Percentiles rank a stretch among this genome's conserved stretches.
Conservation (phyloP, 2,888 invertebrate genomes). For the Lamproptera curius region DNA sequence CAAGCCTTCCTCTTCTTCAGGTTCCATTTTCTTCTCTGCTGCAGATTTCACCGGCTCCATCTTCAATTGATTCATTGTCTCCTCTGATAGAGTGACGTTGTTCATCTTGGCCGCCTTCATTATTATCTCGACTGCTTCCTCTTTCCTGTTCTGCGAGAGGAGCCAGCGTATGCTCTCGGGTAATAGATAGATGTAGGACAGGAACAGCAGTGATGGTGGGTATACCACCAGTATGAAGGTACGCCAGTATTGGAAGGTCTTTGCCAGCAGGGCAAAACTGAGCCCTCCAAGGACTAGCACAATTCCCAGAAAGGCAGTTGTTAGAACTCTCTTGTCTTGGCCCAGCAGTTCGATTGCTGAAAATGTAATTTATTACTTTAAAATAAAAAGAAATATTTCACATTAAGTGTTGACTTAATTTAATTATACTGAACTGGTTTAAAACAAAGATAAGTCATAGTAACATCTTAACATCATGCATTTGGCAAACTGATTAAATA, state of each 20-base stretch:
- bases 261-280: slow-evolving; percentile 82
- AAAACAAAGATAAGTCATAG: no score
- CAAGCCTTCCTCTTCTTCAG: slow-evolving; percentile 41
- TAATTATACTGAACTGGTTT: no score
- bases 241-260: slow-evolving; percentile 84
- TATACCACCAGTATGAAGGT: slow-evolving; percentile 82
- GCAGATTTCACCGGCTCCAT: slow-evolving; percentile 46
- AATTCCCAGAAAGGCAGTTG: slow-evolving; percentile 63
- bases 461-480: no score
- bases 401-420: no score
- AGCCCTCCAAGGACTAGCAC: slow-evolving; percentile 84
- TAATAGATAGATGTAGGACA: slow-evolving; percentile 83
- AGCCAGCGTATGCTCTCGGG: slow-evolving; percentile 90
- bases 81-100: slow-evolving; percentile 63
- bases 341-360: slow-evolving; percentile 66
- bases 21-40: slow-evolving; percentile 43
- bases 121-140: slow-evolving; percentile 81
- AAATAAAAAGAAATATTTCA: no score
- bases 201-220: slow-evolving; percentile 82
- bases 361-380: no score
- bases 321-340: slow-evolving; percentile 63
- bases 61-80: slow-evolving; percentile 58
- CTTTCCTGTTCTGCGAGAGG: slow-evolving; percentile 81
- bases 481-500: no score
- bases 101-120: slow-evolving; percentile 82